Evolutionary conservation across 2,113 vertebrate species (phyloP).

Genomic region (Tachysurus vachellii): DNA sequence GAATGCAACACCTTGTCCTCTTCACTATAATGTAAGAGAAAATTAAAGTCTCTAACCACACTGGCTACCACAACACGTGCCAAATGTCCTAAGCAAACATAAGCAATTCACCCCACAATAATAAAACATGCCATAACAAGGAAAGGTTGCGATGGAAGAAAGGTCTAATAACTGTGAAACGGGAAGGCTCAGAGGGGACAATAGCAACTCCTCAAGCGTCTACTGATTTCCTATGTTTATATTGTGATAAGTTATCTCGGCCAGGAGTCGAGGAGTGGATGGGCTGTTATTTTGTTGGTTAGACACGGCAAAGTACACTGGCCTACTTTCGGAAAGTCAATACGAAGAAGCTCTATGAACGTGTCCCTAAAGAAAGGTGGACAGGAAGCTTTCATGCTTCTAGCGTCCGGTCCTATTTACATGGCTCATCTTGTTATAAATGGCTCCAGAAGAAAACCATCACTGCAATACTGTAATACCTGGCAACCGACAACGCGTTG

Average conservation of each 20-base stretch:
- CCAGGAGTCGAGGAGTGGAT: conserved; percentile 7
- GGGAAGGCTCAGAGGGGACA: conserved; percentile 16
- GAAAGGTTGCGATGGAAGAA: conserved; percentile 3
- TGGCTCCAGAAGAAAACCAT: conserved; percentile 51
- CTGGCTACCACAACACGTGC: background rate
- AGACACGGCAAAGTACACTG: conserved; percentile 57
- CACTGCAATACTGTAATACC: conserved; percentile 60
- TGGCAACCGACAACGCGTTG: conserved; percentile 44
- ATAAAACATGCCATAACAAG: background rate
- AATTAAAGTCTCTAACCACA: background rate
- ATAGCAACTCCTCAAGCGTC: conserved; percentile 28
- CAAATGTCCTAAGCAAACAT: background rate
- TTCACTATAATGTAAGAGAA: background rate
- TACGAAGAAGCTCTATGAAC: conserved; percentile 54
- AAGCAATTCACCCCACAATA: background rate
- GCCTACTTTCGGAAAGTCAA: conserved; percentile 69
- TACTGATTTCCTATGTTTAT: conserved; percentile 51
- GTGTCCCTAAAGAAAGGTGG: conserved; percentile 41
- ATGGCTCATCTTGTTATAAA: conserved; percentile 54
- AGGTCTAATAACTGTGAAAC: conserved; percentile 18
- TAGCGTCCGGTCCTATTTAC: conserved; percentile 54
- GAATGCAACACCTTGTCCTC: background rate
- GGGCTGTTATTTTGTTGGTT: conserved; percentile 7
- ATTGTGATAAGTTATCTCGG: conserved; percentile 64
- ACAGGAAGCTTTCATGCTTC: conserved; percentile 56